Conservation (phyloP, 2,113 vertebrate species). For the Sakesphorus luctuosus region DNA sequence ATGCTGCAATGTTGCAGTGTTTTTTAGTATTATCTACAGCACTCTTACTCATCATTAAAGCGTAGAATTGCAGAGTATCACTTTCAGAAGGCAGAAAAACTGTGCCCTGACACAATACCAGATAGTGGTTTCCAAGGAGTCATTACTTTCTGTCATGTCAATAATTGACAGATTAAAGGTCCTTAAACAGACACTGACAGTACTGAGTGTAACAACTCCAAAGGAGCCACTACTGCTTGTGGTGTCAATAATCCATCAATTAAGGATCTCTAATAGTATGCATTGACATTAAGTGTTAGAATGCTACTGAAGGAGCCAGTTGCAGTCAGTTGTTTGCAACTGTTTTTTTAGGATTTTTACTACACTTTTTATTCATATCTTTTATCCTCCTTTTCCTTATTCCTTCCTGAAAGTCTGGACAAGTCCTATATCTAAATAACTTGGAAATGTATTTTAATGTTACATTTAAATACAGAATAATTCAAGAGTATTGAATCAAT, state of each 20-base stretch:
- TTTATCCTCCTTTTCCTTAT: not conserved
- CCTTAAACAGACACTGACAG: not conserved
- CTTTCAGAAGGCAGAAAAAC: not conserved
- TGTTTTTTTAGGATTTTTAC: not conserved
- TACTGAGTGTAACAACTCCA: slow-evolving; percentile 17
- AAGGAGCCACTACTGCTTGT: not conserved
- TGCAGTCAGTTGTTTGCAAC: not conserved
- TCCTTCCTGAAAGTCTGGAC: not conserved
- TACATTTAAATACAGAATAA: not conserved
- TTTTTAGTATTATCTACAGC: not conserved
- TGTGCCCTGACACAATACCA: not conserved
- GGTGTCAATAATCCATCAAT: slow-evolving; percentile 70
- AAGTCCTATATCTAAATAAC: not conserved
- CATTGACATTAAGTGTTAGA: slow-evolving; percentile 38
- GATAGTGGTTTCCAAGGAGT: slow-evolving; percentile 25
- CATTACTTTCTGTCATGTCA: not conserved
- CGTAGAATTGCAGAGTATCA: not conserved
- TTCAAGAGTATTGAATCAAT: not conserved
- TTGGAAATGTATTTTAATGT: not conserved
- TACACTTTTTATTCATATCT: not conserved
- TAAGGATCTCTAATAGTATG: slow-evolving; percentile 29
- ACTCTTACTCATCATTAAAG: not conserved
- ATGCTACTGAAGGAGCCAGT: not conserved
- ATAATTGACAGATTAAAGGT: slow-evolving; percentile 37
- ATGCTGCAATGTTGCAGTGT: not conserved